These are phyloP conservation scores for Iselma pallidipennis DNA, from an alignment of 2,888 invertebrate genomes.

Conservation along the genomic window DNA sequence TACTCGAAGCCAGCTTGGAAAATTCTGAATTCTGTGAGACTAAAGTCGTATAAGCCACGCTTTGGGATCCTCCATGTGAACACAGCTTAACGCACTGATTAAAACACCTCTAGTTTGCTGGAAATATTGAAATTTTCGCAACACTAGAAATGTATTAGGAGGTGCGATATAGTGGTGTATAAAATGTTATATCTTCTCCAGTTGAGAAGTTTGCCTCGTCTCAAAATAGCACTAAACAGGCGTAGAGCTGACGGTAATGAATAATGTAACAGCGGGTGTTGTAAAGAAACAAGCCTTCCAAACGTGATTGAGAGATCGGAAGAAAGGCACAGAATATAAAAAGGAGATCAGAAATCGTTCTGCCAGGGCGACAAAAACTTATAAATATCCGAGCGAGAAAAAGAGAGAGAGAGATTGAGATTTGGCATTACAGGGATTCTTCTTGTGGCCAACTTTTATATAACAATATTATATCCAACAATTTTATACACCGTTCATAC, in stretches of 20 bases:
- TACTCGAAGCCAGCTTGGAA: too few relatives aligned
- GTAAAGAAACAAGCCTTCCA: slow-evolving; percentile 56
- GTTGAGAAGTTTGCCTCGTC: slow-evolving; percentile 25
- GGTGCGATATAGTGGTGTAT: too few relatives aligned
- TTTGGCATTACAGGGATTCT: slow-evolving; percentile 45
- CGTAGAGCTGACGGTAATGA: slow-evolving; percentile 49
- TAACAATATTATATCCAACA: too few relatives aligned
- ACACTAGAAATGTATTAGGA: too few relatives aligned
- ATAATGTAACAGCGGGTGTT: slow-evolving; percentile 57
- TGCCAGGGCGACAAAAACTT: slow-evolving; percentile 55
- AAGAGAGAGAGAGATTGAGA: too few relatives aligned
- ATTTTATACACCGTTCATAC: too few relatives aligned
- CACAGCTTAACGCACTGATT: too few relatives aligned
- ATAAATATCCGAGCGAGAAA: slow-evolving; percentile 56
- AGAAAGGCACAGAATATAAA: slow-evolving; percentile 57
- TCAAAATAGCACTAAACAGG: slow-evolving; percentile 45
- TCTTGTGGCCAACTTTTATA: background rate
- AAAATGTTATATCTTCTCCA: slow-evolving; percentile 23
- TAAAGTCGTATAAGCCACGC: too few relatives aligned
- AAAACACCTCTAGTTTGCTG: too few relatives aligned
- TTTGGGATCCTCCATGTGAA: too few relatives aligned
- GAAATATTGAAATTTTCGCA: too few relatives aligned
- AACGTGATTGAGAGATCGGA: slow-evolving; percentile 57
- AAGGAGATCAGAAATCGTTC: slow-evolving; percentile 59
- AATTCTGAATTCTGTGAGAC: too few relatives aligned